Percentiles rank a stretch among this genome's conserved stretches.
Evolutionary conservation across 2,113 vertebrate genomes (phyloP).

Genomic region (Microtus montanus): DNA sequence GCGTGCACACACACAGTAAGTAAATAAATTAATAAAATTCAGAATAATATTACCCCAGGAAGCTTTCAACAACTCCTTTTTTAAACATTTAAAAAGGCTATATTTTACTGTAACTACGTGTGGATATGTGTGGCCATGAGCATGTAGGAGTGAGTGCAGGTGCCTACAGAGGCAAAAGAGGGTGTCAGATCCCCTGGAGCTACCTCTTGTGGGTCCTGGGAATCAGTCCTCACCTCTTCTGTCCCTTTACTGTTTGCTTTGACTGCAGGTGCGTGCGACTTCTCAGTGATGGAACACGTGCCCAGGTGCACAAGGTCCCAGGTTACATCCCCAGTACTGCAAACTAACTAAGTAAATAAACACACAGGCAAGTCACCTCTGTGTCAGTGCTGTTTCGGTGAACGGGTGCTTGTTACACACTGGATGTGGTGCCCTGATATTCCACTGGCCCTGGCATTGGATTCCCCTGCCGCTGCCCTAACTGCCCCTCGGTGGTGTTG

Average conservation of each 20-base stretch:
- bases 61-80: not conserved
- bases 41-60: not conserved
- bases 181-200: not conserved
- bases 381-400: not conserved
- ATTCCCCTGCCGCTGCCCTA: not conserved
- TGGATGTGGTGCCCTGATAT: not conserved
- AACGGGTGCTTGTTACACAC: not conserved
- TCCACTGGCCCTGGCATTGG: not conserved
- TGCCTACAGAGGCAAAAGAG: not conserved
- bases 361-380: not conserved
- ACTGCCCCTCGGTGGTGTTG: not conserved
- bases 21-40: not conserved
- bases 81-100: not conserved
- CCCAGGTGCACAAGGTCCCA: not conserved
- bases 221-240: not conserved
- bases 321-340: not conserved
- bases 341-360: not conserved
- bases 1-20: not conserved
- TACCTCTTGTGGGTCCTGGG: not conserved
- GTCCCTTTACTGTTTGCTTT: not conserved
- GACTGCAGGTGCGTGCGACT: not conserved
- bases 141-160: not conserved
- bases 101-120: not conserved
- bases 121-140: not conserved
- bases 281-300: not conserved